Evolutionary conservation across 2,888 invertebrate genomes (phyloP), one percentile per base, ranked within the genome.

Genomic region (Choreutis nemorana): DNA sequence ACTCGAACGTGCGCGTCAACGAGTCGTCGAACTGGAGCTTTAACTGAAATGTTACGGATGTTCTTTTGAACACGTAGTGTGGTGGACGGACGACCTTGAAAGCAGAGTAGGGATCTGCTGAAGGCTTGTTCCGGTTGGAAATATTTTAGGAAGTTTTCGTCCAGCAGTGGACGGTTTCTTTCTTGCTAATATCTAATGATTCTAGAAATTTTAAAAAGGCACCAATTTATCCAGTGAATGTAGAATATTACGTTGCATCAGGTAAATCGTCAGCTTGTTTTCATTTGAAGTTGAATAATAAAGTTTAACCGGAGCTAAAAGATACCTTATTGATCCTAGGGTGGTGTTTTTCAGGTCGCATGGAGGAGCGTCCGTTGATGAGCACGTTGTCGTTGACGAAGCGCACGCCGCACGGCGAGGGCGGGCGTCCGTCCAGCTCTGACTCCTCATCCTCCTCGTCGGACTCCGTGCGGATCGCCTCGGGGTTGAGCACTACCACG

Each of bases 1-100:
- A 97, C 80, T 96, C 96, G 78, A 90, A 94, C 30, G 91, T 90
- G 44, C 89, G 87, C 43, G 93, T 93, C 31, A 90, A 85, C 31
- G 86, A 84, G 63, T 96, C 95, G 68, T 94, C 89, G 75, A 96
- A 96, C 54, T 90, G 88, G 54, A 96, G 91, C 66, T 87, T 90
- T 58, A 92, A 78, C 94, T 95, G 86, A 54, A 51, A 81, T 11
- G 14, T 9, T 18, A 6, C 18, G 18, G 18, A 4, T 18, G 5
- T 18, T 21, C 8, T 16, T 16, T 12, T n/a, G n/a, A n/a, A n/a
- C n/a, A n/a, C n/a, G n/a, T n/a, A n/a, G n/a, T n/a, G n/a, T n/a
- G n/a, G n/a, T n/a, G n/a, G n/a, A n/a, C n/a, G n/a, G n/a, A n/a
- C n/a, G n/a, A n/a, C n/a, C n/a, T n/a, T n/a, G n/a, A n/a, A n/a